Base-by-base conservation (phyloP, 2,797 vertebrate species). In the Cyprinella venusta region DNA sequence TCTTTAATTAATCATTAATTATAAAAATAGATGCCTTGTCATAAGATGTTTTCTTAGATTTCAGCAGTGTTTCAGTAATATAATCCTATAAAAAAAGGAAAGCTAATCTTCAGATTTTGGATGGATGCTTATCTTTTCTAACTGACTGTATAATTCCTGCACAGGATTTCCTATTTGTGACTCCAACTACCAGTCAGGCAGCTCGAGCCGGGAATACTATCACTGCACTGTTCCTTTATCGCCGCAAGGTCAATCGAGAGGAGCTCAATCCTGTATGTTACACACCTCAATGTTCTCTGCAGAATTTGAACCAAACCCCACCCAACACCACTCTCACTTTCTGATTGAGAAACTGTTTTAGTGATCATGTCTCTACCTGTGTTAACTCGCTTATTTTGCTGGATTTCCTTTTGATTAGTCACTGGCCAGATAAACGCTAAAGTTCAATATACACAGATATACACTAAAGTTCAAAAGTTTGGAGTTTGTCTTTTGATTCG, bases 161-260 rank as follows among this genome's bases (percentile, higher is more conserved):
- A 18, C 82, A 98, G 97, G 98, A 98, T 86, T 95, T 96, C 65
- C 89, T 99, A 56, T 97, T 95, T 30, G 87, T 98, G 85, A 86
- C 82, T 0, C 97, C 97, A 0, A 98, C 96, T 0, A 69, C 89
- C 0, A 80, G 97, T 2, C 98, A 97, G 91, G 96, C 97, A 0
- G 98, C 98, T 19, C 91, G 97, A 85, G 97, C 97, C 0, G 97
- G 96, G n/a, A 99, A 99, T 82, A 92, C 94, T 75, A 96, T 99
- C 85, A 96, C 96, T 0, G 94, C 97, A 65, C 90, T 96, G 79
- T 90, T 99, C 80, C 94, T 97, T 0, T 99, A 99, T 87, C 93
- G 97, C 30, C 95, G 96, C 71, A 96, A 96, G 81, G 93, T 99
- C 80, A 97, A 97, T 92, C 91, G 97, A 0, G 97, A 99, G 88